Percentiles rank a stretch among this genome's conserved stretches.
Evolutionary conservation across 1,140 invertebrate species (phyloP).

Genomic region (Rhyacophila brunnea): DNA sequence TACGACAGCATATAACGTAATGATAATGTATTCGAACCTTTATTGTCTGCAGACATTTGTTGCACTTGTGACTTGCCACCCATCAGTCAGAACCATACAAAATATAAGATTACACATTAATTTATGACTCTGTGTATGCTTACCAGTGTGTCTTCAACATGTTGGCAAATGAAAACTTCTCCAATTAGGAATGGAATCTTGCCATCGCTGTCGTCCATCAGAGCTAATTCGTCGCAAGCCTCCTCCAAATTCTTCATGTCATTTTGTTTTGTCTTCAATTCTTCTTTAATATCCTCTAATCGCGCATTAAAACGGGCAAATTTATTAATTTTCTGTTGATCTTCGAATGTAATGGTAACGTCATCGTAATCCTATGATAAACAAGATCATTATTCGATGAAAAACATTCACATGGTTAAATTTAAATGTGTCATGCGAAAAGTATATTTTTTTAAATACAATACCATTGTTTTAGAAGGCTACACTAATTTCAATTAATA

Average conservation of each 20-base stretch:
- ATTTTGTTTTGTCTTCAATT: conserved; percentile 87
- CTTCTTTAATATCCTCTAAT: conserved; percentile 87
- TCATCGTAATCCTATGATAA: conserved; percentile 71
- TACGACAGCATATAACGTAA: too few species aligned
- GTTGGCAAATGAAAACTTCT: conserved; percentile 84
- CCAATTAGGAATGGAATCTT: conserved; percentile 84
- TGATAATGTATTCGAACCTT: too few species aligned
- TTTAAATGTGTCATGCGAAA: background rate
- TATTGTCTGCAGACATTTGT: too few species aligned
- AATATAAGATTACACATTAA: too few species aligned
- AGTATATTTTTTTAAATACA: background rate
- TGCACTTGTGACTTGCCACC: too few species aligned
- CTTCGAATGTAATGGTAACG: conserved; percentile 92
- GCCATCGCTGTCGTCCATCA: conserved; percentile 75
- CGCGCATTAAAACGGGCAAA: conserved; percentile 92
- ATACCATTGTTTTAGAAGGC: background rate
- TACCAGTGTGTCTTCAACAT: conserved; percentile 73
- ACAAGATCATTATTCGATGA: background rate
- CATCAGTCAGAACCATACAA: too few species aligned
- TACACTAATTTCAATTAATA: background rate
- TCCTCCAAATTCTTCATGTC: conserved; percentile 91
- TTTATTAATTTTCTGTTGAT: conserved; percentile 96
- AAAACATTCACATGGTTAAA: too few species aligned
- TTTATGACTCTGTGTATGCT: too few species aligned
- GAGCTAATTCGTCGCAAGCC: conserved; percentile 82